Base-by-base conservation (phyloP, 2,888 invertebrate genomes). In the Caenorhabditis virilis region DNA sequence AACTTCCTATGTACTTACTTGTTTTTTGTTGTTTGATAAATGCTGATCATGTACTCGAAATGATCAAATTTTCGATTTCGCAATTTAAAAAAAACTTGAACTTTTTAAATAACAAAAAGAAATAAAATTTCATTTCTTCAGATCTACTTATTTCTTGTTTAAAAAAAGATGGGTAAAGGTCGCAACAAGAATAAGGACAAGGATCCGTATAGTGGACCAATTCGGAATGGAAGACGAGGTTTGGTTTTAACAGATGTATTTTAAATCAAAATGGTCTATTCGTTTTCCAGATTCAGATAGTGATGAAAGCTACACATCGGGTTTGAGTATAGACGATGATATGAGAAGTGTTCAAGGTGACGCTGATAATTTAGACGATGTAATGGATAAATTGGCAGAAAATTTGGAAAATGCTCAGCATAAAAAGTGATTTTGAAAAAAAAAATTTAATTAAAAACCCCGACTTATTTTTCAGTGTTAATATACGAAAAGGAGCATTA, bases 321-420 rank as follows among this genome's bases (percentile, higher is more conserved):
- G 67, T 11, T 59, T 69, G 18, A 76, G 71, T 9, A 64, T 68
- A 15, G 72, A 74, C 41, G 72, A 70, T 5, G 76, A 76, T 45
- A 43, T 74, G 65, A 45, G 57, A 26, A 69, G 69, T 33, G 60
- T 74, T 38, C 69, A 62, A 56, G 76, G 73, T 5, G 72, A 66
- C 48, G 67, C 64, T 15, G 76, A 76, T 18, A 66, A 74, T 30
- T 56, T 63, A 16, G 63, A 65, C 18, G 66, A 59, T 22, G 36
- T 77, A 11, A 47, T 76, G 16, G 77, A 78, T 47, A 57, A 74
- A 84, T 87, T 95, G 26, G 87, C 89, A 27, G 92, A 93, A 82
- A 88, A 90, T 1, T 88, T 95, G 50, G 95, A 97, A 82, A 91
- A 90, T 23, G 87, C 93, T 38, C 89, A 89, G n/a, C 91, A 93